Evolutionary conservation across 2,888 invertebrate species (phyloP).

Genomic region (Keiferia lycopersicella): DNA sequence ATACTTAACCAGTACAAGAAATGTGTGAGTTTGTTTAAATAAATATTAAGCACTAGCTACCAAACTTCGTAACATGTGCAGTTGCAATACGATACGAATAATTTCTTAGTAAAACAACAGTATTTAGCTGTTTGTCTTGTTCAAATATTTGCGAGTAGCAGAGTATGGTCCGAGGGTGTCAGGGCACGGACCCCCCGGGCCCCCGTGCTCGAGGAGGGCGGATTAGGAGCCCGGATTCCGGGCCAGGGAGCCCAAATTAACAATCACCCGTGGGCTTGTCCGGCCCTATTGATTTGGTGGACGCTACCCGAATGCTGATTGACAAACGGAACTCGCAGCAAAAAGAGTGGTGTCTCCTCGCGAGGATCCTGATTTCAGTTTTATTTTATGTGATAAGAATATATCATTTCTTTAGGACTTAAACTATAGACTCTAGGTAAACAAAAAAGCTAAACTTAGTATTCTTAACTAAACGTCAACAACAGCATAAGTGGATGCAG

Average conservation of each 20-base stretch:
- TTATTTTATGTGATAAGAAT: slow-evolving; percentile 10
- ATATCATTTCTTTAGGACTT: no score
- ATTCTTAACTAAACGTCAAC: no score
- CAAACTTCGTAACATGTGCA: slow-evolving; percentile 4
- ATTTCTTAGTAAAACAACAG: slow-evolving; percentile 33
- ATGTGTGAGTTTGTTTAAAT: no score
- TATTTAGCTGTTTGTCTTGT: slow-evolving; percentile 27
- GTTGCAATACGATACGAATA: slow-evolving; percentile 25
- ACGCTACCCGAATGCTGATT: slow-evolving; percentile 36
- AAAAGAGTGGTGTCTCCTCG: slow-evolving; percentile 5
- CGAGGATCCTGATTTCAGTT: slow-evolving; percentile 14
- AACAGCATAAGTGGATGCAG: no score
- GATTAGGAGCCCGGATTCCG: background rate
- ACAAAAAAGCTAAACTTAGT: no score
- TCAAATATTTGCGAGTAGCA: slow-evolving; percentile 37
- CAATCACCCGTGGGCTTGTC: slow-evolving; percentile 47
- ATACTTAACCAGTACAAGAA: no score
- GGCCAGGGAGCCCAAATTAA: slow-evolving; percentile 39
- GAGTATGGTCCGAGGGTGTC: slow-evolving; percentile 23
- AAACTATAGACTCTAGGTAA: no score
- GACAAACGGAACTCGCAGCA: slow-evolving; percentile 22
- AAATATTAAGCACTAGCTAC: background rate
- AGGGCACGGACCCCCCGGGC: background rate
- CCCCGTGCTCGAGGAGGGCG: no score
- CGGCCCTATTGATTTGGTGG: slow-evolving; percentile 40